A percentile compares a stretch with the other conserved stretches of the same genome.
Evolutionary conservation across 2,797 vertebrate genomes (phyloP).

Genomic region (Cuculus canorus): DNA sequence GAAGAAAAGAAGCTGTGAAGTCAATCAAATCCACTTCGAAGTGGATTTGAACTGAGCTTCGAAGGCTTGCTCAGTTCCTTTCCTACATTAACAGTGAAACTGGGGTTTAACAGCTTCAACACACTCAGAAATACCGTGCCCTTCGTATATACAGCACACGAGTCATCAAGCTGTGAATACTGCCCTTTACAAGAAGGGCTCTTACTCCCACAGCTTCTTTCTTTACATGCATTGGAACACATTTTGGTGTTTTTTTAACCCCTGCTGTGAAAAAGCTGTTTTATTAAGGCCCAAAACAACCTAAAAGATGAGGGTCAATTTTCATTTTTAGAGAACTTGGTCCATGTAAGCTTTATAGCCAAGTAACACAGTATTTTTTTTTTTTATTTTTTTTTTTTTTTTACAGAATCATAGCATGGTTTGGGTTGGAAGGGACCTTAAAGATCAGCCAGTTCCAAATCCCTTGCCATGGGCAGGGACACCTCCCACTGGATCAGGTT

Average conservation of each 20-base stretch:
- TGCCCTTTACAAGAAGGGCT: background rate
- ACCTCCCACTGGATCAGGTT: too few relatives aligned
- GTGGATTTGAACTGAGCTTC: too few relatives aligned
- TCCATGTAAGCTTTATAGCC: background rate
- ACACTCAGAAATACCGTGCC: fast-evolving
- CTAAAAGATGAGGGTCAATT: background rate
- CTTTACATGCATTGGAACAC: background rate
- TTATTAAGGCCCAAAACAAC: background rate
- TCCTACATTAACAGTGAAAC: background rate
- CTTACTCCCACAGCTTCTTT: background rate
- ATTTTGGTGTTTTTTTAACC: background rate
- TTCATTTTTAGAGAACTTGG: background rate
- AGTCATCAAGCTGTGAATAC: background rate
- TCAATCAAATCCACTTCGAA: background rate
- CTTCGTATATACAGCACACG: background rate
- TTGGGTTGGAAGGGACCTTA: too few relatives aligned
- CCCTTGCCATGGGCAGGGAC: too few relatives aligned
- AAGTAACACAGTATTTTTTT: background rate
- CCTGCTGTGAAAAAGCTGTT: background rate
- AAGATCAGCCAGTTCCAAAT: too few relatives aligned
- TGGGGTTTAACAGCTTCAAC: background rate
- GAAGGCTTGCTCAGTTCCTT: background rate
- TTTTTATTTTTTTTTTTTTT: background rate
- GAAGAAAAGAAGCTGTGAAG: background rate
- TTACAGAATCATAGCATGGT: background rate